These are phyloP conservation scores for Callinectes sapidus DNA, from an alignment of 2,888 invertebrate species.

Conservation along the genomic window DNA sequence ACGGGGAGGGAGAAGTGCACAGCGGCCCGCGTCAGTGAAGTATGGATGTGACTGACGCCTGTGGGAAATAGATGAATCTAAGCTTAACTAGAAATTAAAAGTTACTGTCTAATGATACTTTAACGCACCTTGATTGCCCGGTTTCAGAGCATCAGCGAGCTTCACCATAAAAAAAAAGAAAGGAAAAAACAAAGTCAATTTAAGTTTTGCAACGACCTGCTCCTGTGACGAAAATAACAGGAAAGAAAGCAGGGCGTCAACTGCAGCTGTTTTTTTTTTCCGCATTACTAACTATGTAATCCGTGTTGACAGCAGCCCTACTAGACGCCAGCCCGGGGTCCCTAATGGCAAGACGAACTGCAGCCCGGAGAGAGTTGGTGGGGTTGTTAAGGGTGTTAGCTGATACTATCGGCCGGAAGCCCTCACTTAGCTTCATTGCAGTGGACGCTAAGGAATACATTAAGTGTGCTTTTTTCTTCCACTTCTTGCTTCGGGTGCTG, in stretches of 20 bases:
- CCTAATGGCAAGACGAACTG: not conserved
- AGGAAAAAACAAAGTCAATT: not conserved
- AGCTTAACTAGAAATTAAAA: not conserved
- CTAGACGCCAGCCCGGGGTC: not conserved
- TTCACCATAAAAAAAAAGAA: not conserved
- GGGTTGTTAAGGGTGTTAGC: not conserved
- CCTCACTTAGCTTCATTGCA: conserved; percentile 20
- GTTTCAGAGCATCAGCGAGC: not conserved
- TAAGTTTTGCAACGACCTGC: not conserved
- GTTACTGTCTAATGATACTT: not conserved
- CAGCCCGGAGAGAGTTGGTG: not conserved
- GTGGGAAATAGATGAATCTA: not conserved
- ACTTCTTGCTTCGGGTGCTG: not conserved
- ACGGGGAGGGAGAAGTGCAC: not conserved
- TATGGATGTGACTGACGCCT: not conserved
- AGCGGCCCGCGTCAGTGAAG: not conserved
- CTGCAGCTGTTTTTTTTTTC: not conserved
- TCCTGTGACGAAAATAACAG: not conserved
- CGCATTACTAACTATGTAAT: not conserved
- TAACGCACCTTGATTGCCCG: not conserved
- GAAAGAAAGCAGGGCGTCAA: not conserved
- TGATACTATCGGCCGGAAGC: conserved; percentile 22
- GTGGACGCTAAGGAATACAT: conserved; percentile 12
- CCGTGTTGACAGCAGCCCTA: not conserved
- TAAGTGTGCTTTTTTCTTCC: not conserved